Evolutionary conservation across 2,797 vertebrate genomes (phyloP), one percentile per base, ranked within the genome.

Genomic region (Falco rusticolus): DNA sequence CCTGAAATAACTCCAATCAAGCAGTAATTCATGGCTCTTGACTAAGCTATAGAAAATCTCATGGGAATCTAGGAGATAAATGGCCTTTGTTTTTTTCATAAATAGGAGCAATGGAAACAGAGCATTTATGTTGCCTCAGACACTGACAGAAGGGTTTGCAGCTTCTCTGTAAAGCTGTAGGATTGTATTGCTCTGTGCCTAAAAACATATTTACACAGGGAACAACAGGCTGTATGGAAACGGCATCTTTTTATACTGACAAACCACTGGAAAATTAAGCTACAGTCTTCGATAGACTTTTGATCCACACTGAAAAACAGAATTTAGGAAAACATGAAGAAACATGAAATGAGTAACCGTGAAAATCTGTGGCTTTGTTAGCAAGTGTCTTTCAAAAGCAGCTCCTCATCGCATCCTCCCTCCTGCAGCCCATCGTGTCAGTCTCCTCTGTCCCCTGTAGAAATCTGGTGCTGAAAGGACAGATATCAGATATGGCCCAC

Each of bases 201-300:
- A 95, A 86, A 95, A 95, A 90, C 87, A 91, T 90, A 96, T 95
- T 95, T 96, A 88, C 83, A 11, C 85, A 94, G 90, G 90, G 87
- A 95, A 76, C 91, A 94, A 86, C 83, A 59, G 77, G 16, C 91
- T 65, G 24, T 56, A 41, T 81, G 90, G 92, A 78, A 95, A 95
- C 11, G 20, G 29, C 34, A 3, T 47, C 68, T 95, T 94, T 94
- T 78, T 80, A 75, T 34, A 31, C 72, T 18, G 61, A 65, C n/a
- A 95, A 93, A 96, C 90, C 94, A 54, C 90, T 90, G 91, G 83
- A 90, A 96, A 97, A 86, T 65, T 14, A 86, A 65, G 57, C 64
- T 50, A 50, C 68, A 56, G 45, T 20, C 80, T 54, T 61, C 72
- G 79, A 84, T 13, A 53, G 79, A 28, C 64, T 78, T 91, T 53